Evolutionary conservation across 1,140 invertebrate species (phyloP).

Genomic region (Tetranychus urticae): DNA sequence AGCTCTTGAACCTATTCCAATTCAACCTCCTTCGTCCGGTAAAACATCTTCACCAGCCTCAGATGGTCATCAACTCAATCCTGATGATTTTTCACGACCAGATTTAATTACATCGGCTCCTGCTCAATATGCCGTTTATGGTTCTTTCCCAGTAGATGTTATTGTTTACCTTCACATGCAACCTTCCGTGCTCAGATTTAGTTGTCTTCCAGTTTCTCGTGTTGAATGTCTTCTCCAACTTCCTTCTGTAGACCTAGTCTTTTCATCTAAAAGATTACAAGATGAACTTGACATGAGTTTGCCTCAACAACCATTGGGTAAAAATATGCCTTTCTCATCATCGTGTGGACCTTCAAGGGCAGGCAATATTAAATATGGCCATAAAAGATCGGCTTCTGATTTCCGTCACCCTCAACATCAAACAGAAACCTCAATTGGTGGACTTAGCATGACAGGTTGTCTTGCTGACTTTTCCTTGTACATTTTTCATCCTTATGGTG

Average conservation of each 20-base stretch:
- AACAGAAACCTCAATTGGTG: slow-evolving; percentile 35
- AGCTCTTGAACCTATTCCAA: slow-evolving; percentile 71
- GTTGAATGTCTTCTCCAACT: slow-evolving; percentile 89
- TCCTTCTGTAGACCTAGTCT: slow-evolving; percentile 76
- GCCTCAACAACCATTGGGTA: neutral
- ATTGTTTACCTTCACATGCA: slow-evolving; percentile 97
- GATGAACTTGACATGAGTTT: slow-evolving; percentile 28
- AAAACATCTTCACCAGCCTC: neutral
- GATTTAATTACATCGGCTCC: slow-evolving; percentile 13
- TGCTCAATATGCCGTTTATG: slow-evolving; percentile 29
- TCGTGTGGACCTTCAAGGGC: neutral
- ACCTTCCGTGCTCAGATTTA: slow-evolving; percentile 81
- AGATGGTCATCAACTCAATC: neutral
- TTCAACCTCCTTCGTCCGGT: slow-evolving; percentile 16
- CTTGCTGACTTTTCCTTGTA: slow-evolving; percentile 88
- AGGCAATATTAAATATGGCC: neutral
- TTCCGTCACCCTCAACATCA: neutral
- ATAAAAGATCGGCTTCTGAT: neutral
- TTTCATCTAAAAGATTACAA: slow-evolving; percentile 65
- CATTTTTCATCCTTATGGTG: slow-evolving; percentile 91
- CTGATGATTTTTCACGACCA: neutral
- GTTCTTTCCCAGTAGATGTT: slow-evolving; percentile 91
- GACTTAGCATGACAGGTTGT: slow-evolving; percentile 74
- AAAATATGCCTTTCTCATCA: neutral
- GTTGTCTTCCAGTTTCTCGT: slow-evolving; percentile 75